Conservation (phyloP, 2,888 invertebrate genomes). For the Papilio protenor region DNA sequence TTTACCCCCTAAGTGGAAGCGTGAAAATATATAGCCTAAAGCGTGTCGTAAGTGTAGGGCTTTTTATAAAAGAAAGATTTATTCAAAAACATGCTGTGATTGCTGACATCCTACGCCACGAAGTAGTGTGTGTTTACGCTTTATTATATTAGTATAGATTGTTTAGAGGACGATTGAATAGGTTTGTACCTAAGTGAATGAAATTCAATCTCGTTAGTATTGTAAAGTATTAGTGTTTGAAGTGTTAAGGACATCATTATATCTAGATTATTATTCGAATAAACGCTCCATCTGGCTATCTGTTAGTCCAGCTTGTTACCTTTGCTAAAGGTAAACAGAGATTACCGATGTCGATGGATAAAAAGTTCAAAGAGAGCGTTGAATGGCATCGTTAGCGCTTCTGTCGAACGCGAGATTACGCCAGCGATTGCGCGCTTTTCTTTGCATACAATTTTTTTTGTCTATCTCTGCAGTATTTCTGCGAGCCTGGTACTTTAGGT, state of each 20-base stretch:
- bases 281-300: not conserved
- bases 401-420: slow-evolving; percentile 24
- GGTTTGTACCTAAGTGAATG: not conserved
- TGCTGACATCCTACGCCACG: too few species aligned
- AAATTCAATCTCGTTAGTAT: not conserved
- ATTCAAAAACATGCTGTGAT: too few species aligned
- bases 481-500: slow-evolving; percentile 11
- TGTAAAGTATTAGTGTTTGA: not conserved
- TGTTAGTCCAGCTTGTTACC: not conserved
- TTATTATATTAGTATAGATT: not conserved
- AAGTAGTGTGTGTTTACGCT: too few species aligned
- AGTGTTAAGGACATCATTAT: not conserved
- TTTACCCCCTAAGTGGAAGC: too few species aligned
- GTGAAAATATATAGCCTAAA: too few species aligned
- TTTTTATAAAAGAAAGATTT: too few species aligned
- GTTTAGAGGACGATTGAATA: not conserved
- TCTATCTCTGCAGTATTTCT: slow-evolving; percentile 22
- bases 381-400: slow-evolving; percentile 34
- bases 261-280: slow-evolving; percentile 9
- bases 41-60: too few species aligned
- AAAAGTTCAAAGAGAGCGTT: slow-evolving; percentile 25
- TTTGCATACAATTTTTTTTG: slow-evolving; percentile 14
- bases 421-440: slow-evolving; percentile 11
- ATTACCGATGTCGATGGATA: slow-evolving; percentile 16
- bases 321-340: slow-evolving; percentile 3